A percentile compares a stretch with the other conserved stretches of the same genome.
Evolutionary conservation across 2,797 vertebrate species (phyloP).

Genomic region (Enteromius unitaeniatus): DNA sequence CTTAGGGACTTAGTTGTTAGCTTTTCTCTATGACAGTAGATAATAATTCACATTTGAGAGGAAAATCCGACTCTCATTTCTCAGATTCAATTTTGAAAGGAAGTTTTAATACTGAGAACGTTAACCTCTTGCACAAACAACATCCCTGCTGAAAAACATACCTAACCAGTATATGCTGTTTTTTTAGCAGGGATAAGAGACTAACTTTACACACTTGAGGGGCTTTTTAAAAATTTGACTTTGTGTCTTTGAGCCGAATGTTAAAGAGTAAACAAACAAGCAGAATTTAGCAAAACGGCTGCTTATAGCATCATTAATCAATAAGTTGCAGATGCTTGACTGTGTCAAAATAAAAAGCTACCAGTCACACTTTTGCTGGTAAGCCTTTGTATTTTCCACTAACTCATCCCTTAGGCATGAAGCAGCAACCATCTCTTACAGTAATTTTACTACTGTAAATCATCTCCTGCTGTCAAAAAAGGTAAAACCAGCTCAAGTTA

Average conservation of each 20-base stretch:
- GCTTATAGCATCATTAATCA: background rate
- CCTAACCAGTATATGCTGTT: too few relatives aligned
- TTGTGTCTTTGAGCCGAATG: background rate
- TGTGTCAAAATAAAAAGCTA: background rate
- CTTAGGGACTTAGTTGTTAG: background rate
- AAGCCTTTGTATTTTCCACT: too few relatives aligned
- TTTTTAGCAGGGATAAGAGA: too few relatives aligned
- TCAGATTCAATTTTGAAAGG: background rate
- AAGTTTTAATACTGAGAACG: background rate
- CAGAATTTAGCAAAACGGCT: background rate
- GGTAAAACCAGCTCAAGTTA: background rate
- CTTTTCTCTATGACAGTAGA: background rate
- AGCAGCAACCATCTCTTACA: background rate
- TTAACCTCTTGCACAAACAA: background rate
- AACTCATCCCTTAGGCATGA: too few relatives aligned
- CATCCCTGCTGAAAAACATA: too few relatives aligned
- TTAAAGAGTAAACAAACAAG: background rate
- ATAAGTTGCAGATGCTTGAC: background rate
- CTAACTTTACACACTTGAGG: background rate
- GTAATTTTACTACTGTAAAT: background rate
- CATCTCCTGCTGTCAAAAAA: background rate
- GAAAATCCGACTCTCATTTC: background rate
- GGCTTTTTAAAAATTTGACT: background rate
- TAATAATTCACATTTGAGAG: background rate
- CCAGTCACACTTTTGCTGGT: background rate